Evolutionary conservation across 2,113 vertebrate species (phyloP).

Genomic region (Hemibagrus wyckioides): DNA sequence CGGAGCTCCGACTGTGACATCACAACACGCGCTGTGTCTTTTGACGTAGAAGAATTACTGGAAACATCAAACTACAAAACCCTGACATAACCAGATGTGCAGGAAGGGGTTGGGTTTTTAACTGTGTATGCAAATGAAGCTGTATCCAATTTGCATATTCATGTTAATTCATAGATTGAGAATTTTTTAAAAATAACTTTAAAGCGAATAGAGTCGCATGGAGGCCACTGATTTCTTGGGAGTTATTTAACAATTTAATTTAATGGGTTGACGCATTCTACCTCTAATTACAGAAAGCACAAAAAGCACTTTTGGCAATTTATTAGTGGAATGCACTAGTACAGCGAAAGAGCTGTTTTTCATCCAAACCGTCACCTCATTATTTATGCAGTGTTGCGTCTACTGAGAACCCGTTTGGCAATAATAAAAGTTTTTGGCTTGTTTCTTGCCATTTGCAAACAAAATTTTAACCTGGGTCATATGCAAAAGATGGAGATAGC

Average conservation of each 20-base stretch:
- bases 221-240: no score
- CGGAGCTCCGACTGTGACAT: not conserved
- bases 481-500: not conserved
- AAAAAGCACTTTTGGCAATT: no score
- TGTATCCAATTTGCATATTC: not conserved
- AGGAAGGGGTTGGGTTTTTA: not conserved
- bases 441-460: not conserved
- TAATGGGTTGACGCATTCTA: no score
- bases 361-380: no score
- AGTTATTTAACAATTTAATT: no score
- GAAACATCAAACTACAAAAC: not conserved
- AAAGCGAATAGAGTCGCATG: no score
- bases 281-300: no score
- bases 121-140: not conserved
- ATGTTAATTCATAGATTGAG: not conserved
- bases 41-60: not conserved
- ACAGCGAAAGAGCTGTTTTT: no score
- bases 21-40: not conserved
- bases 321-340: no score
- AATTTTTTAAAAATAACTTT: no score
- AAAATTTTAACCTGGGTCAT: not conserved
- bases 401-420: not conserved
- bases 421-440: not conserved
- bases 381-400: not conserved
- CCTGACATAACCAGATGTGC: not conserved